phyloP scores from a whole-genome alignment of 2,888 invertebrate species.

The Perdita meconis region DNA sequence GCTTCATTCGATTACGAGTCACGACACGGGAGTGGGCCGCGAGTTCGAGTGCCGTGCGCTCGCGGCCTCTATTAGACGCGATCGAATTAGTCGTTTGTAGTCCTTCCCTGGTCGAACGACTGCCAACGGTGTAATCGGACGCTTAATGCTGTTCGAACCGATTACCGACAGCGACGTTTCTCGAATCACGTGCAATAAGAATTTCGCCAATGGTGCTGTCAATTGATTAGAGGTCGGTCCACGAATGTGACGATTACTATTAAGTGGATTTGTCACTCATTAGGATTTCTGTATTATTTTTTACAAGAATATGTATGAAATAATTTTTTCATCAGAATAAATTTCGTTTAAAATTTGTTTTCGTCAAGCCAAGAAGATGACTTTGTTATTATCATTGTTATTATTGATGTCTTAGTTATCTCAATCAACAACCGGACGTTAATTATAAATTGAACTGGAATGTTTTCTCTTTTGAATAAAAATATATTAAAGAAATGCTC shows the following conservation, averaged over 20 bases:
- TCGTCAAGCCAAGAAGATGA: no score
- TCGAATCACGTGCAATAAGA: background rate
- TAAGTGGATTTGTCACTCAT: background rate
- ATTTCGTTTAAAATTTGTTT: no score
- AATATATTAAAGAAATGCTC: no score
- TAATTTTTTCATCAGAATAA: no score
- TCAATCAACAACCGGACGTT: no score
- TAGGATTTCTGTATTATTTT: background rate
- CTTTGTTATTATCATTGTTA: no score
- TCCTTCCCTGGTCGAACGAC: slow-evolving; percentile 24
- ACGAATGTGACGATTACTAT: background rate
- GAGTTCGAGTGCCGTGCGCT: slow-evolving; percentile 1
- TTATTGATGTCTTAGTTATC: no score
- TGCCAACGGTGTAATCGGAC: slow-evolving; percentile 43
- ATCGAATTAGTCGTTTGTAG: slow-evolving; percentile 58
- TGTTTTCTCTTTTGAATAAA: no score
- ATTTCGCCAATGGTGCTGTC: background rate
- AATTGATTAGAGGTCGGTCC: background rate
- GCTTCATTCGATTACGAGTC: slow-evolving; percentile 64
- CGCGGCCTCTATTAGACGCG: slow-evolving; percentile 24
- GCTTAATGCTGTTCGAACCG: slow-evolving; percentile 38
- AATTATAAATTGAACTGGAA: no score
- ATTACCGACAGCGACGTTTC: background rate
- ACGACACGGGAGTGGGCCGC: slow-evolving; percentile 30
- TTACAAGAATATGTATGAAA: background rate